These are phyloP conservation scores for Galagoides demidoff DNA, from an alignment of 2,797 vertebrate genomes.

Conservation along the genomic window DNA sequence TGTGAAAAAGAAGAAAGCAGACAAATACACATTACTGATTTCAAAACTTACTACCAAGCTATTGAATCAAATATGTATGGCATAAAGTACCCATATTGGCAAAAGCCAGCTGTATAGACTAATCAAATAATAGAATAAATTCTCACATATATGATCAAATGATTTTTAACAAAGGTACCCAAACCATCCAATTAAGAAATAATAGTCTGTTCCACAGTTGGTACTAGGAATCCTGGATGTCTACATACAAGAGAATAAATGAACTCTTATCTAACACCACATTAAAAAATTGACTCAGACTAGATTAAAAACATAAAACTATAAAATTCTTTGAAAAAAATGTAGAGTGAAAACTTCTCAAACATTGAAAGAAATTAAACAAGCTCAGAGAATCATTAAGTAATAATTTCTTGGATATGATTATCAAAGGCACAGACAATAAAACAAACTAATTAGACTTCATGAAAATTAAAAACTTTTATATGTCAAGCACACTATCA, in stretches of 20 bases:
- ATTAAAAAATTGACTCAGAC: background rate
- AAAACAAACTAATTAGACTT: background rate
- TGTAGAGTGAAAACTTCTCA: background rate
- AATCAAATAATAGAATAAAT: background rate
- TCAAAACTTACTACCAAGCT: background rate
- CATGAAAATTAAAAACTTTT: background rate
- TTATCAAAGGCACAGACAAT: background rate
- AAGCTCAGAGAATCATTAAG: background rate
- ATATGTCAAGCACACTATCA: background rate
- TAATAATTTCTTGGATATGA: background rate
- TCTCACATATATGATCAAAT: background rate
- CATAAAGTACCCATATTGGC: background rate
- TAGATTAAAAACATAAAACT: background rate
- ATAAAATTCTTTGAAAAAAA: background rate
- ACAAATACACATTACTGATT: background rate
- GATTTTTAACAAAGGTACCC: background rate
- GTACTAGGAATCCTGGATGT: background rate
- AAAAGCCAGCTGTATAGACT: background rate
- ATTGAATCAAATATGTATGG: background rate
- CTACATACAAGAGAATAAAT: background rate
- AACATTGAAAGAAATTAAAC: background rate
- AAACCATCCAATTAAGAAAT: background rate
- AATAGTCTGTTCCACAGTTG: background rate
- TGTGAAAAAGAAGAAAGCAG: background rate
- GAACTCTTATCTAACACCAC: background rate